A percentile compares a stretch with the other conserved stretches of the same genome.
phyloP scores from a whole-genome alignment of 92 coral and sea anemone species.

The Palythoa grandis region DNA sequence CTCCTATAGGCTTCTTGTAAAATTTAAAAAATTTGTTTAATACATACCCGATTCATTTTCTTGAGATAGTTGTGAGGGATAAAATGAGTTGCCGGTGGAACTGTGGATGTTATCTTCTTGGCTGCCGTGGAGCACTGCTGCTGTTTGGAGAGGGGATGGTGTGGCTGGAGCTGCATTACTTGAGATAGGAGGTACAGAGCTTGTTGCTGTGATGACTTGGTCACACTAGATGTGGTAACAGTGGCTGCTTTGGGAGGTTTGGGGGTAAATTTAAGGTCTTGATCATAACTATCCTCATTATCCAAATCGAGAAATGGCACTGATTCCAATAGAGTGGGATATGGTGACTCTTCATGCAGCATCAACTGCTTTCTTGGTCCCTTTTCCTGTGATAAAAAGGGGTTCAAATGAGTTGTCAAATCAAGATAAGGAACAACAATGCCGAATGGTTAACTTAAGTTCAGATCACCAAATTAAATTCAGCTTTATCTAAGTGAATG shows the following conservation, averaged over 20 bases:
- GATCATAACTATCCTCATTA: not conserved
- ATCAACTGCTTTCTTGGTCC: conserved; percentile 14
- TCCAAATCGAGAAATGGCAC: not conserved
- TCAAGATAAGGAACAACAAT: not conserved
- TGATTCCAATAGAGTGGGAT: not conserved
- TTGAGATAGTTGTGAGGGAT: not conserved
- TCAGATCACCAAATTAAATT: not conserved
- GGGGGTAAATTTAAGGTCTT: not conserved
- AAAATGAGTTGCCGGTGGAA: not conserved
- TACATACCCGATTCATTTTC: conserved; percentile 14
- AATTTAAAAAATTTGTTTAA: not conserved
- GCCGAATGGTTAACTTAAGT: not conserved
- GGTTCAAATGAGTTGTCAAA: not conserved
- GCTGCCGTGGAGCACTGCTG: conserved; percentile 5
- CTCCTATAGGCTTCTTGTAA: not conserved
- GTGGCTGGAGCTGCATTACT: not conserved
- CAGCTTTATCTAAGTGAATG: not conserved
- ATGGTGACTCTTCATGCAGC: not conserved
- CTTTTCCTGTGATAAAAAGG: conserved; percentile 13
- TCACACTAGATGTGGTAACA: not conserved
- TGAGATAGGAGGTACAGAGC: not conserved
- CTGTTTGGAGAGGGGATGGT: conserved; percentile 2
- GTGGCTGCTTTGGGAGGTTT: conserved; percentile 3
- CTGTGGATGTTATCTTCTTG: not conserved
- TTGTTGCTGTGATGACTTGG: not conserved